Percentiles rank a stretch among this genome's conserved stretches.
Conservation (phyloP, 2,888 invertebrate genomes). For the Rugalucina vietnamica region DNA sequence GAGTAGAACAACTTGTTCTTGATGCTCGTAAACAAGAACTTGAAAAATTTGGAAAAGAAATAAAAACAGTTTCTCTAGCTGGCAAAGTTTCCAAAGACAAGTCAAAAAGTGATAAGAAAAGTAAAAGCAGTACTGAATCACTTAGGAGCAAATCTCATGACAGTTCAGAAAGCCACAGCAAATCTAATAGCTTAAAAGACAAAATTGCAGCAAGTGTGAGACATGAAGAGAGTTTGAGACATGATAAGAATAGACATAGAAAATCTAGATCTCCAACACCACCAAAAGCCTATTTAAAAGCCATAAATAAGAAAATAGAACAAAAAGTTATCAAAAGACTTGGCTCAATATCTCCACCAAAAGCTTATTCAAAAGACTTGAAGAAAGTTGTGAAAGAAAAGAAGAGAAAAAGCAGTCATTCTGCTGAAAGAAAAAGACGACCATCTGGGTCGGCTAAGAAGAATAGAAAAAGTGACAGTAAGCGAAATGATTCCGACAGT, state of each 20-base stretch:
- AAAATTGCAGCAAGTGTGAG: neutral
- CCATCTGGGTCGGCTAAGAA: neutral
- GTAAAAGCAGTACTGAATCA: neutral
- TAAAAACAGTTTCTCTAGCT: neutral
- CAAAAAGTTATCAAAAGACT: neutral
- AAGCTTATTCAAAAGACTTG: constrained; percentile 11
- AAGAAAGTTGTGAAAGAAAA: constrained; percentile 13
- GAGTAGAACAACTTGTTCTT: neutral
- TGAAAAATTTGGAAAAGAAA: neutral
- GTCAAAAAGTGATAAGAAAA: neutral
- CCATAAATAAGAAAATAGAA: neutral
- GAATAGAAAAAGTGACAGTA: neutral
- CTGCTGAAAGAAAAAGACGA: neutral
- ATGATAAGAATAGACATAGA: neutral
- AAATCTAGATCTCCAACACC: neutral
- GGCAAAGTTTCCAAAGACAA: neutral
- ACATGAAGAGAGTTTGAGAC: neutral
- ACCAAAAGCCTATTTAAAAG: constrained; percentile 2
- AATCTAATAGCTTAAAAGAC: neutral
- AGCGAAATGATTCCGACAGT: constrained; percentile 25
- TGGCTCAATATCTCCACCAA: neutral
- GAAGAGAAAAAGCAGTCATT: neutral
- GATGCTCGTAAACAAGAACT: neutral
- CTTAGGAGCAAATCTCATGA: neutral
- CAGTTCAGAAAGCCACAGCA: neutral